Conservation (phyloP, 1,140 invertebrate species). For the Papilio machaon region DNA sequence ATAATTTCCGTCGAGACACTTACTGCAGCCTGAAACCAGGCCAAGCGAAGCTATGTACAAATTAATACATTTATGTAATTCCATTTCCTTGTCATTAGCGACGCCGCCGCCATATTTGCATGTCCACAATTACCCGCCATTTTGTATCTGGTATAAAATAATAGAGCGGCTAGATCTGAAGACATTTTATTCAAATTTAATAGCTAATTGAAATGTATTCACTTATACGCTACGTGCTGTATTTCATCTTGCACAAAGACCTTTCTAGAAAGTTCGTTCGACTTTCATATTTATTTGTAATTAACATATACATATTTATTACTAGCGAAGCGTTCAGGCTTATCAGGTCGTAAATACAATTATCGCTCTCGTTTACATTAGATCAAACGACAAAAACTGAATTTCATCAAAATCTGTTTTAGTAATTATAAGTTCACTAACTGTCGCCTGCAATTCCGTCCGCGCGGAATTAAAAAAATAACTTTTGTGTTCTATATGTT, state of each 20-base stretch:
- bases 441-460: no score
- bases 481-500: no score
- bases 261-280: slow-evolving; percentile 30
- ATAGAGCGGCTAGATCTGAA: slow-evolving; percentile 30
- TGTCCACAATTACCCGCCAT: slow-evolving; percentile 16
- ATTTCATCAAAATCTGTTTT: neutral
- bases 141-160: slow-evolving; percentile 34
- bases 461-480: no score
- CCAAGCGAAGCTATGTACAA: slow-evolving; percentile 12
- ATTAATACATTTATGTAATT: slow-evolving; percentile 22
- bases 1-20: neutral
- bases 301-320: neutral
- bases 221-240: neutral
- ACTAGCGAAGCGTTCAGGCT: neutral
- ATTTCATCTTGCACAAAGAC: slow-evolving; percentile 5
- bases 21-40: slow-evolving; percentile 2
- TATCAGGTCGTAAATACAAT: neutral
- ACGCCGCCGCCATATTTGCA: slow-evolving; percentile 34
- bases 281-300: slow-evolving; percentile 7
- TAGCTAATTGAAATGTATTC: slow-evolving; percentile 13
- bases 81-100: slow-evolving; percentile 32
- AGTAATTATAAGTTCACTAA: no score
- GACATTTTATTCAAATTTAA: slow-evolving; percentile 37
- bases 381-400: neutral
- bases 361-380: neutral